phyloP scores from a whole-genome alignment of 2,113 vertebrate genomes.

The Glareola pratincola region DNA sequence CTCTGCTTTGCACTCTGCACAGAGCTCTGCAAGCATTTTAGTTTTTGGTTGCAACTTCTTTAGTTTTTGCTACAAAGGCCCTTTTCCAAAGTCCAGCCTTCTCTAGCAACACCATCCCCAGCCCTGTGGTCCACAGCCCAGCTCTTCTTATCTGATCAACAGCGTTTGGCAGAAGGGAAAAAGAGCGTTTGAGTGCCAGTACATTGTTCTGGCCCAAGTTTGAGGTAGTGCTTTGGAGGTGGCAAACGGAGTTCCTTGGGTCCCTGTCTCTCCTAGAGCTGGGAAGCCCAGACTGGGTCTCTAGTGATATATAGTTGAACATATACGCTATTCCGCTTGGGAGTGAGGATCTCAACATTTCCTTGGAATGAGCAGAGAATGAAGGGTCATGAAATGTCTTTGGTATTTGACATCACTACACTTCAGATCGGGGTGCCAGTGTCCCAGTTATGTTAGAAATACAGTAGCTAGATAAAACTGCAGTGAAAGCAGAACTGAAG shows the following conservation, averaged over 20 bases:
- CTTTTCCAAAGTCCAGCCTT: neutral
- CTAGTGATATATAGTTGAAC: neutral
- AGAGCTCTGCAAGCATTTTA: neutral
- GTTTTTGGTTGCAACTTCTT: neutral
- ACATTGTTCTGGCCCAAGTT: neutral
- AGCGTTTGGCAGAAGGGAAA: neutral
- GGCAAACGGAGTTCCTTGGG: neutral
- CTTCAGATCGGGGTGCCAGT: neutral
- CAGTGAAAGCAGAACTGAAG: neutral
- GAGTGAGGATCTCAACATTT: neutral
- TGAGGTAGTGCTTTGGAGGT: neutral
- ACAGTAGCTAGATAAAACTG: neutral
- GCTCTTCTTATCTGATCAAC: conserved; percentile 17
- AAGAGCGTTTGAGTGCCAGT: neutral
- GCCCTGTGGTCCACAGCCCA: neutral
- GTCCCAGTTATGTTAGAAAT: neutral
- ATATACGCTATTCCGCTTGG: neutral
- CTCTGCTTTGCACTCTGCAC: neutral
- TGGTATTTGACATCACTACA: neutral
- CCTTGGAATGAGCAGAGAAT: neutral
- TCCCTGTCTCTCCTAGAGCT: neutral
- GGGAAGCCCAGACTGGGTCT: neutral
- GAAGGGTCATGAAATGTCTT: neutral
- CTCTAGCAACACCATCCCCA: neutral
- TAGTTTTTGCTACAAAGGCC: neutral